A percentile compares a stretch with the other conserved stretches of the same genome.
phyloP scores from a whole-genome alignment of 2,888 invertebrate species.

The Cetonia aurata region DNA sequence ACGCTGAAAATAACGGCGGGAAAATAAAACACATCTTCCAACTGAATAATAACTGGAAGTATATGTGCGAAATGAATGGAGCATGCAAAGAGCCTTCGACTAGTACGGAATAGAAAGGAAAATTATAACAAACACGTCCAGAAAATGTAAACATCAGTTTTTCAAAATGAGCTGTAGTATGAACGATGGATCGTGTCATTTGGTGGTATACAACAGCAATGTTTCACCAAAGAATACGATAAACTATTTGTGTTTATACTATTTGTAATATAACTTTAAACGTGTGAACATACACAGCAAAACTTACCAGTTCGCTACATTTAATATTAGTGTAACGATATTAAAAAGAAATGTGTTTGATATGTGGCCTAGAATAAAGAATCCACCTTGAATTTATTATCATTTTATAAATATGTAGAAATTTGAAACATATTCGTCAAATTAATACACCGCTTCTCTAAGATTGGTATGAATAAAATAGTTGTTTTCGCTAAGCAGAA shows the following conservation, averaged over 20 bases:
- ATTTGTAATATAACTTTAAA: not conserved
- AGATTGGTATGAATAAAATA: too few relatives aligned
- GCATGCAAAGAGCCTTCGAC: slow-evolving; percentile 6
- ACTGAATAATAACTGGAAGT: slow-evolving; percentile 2
- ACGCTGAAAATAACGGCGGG: slow-evolving; percentile 12
- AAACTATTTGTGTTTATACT: slow-evolving; percentile 16
- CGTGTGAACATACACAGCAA: not conserved
- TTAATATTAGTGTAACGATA: too few relatives aligned
- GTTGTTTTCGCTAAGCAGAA: too few relatives aligned
- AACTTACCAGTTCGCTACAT: too few relatives aligned
- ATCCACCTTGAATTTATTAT: too few relatives aligned
- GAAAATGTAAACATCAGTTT: slow-evolving; percentile 5
- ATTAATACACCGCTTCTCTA: too few relatives aligned
- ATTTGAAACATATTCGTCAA: too few relatives aligned
- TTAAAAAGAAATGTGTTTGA: too few relatives aligned
- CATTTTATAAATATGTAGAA: too few relatives aligned
- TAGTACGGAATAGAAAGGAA: not conserved
- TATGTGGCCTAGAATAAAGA: too few relatives aligned
- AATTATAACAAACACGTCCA: slow-evolving; percentile 18
- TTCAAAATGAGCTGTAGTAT: slow-evolving; percentile 14
- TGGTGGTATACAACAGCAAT: not conserved
- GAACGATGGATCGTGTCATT: slow-evolving; percentile 27
- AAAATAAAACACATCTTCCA: slow-evolving; percentile 24
- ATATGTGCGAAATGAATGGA: slow-evolving; percentile 12
- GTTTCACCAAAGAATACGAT: slow-evolving; percentile 6